Conservation (phyloP, 2,888 invertebrate species). For the Amphimallon solstitiale region DNA sequence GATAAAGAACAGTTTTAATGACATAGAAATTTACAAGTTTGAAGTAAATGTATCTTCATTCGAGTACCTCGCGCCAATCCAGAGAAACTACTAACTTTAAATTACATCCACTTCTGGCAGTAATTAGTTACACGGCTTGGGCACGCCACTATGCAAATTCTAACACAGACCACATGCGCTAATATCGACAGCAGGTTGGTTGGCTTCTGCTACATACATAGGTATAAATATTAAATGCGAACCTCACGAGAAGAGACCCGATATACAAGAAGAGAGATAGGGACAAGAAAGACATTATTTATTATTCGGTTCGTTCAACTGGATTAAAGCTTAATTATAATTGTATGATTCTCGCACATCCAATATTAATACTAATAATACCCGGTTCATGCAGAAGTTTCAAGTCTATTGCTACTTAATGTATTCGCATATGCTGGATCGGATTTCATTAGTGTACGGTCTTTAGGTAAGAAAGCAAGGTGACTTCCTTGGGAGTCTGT, state of each 20-base stretch:
- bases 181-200: slow-evolving; percentile 7
- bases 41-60: too few species aligned
- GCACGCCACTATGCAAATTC: slow-evolving; percentile 9
- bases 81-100: background rate
- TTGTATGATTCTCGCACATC: background rate
- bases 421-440: background rate
- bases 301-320: background rate
- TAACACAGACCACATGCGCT: background rate
- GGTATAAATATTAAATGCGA: too few species aligned
- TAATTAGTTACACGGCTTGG: background rate
- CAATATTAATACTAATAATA: slow-evolving; percentile 3
- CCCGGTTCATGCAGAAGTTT: background rate
- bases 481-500: too few species aligned
- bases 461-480: too few species aligned
- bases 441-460: background rate
- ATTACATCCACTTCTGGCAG: background rate
- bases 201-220: background rate
- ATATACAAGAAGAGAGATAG: background rate
- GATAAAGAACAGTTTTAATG: too few species aligned
- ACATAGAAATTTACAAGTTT: too few species aligned
- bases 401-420: too few species aligned
- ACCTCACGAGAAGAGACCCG: background rate
- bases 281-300: slow-evolving; percentile 1
- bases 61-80: too few species aligned
- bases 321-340: slow-evolving; percentile 15